Conservation (phyloP, 2,888 invertebrate species). For the Epinotia nisella region DNA sequence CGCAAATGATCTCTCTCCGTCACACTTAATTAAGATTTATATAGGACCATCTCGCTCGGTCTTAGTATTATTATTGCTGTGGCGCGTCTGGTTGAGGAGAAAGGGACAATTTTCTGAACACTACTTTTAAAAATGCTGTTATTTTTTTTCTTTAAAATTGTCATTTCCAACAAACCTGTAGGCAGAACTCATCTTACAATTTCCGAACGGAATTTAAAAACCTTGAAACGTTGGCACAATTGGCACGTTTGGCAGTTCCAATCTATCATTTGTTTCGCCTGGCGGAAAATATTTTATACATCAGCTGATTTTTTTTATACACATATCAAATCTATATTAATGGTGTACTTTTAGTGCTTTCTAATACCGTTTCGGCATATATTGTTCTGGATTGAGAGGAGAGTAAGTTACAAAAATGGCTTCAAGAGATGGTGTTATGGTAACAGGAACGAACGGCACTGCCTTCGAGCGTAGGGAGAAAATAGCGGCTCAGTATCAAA, state of each 20-base stretch:
- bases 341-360: slow-evolving; percentile 63
- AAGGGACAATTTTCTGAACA: no score
- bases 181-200: neutral
- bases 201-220: slow-evolving; percentile 56
- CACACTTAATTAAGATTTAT: no score
- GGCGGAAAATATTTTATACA: slow-evolving; percentile 66
- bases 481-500: slow-evolving; percentile 97
- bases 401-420: slow-evolving; percentile 76
- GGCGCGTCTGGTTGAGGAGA: no score
- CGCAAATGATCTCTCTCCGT: no score
- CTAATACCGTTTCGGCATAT: slow-evolving; percentile 52
- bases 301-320: slow-evolving; percentile 63
- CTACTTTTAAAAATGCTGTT: no score
- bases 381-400: slow-evolving; percentile 54
- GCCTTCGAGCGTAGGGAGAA: slow-evolving; percentile 98
- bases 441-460: slow-evolving; percentile 96
- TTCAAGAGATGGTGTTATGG: slow-evolving; percentile 90
- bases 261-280: slow-evolving; percentile 61
- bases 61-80: no score
- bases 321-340: slow-evolving; percentile 64
- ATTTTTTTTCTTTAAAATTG: no score
- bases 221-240: slow-evolving; percentile 72
- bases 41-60: no score
- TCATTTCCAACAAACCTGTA: neutral
- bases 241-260: slow-evolving; percentile 55